Base-by-base conservation (phyloP, 2,888 invertebrate species). In the Parochlus steinenii region DNA sequence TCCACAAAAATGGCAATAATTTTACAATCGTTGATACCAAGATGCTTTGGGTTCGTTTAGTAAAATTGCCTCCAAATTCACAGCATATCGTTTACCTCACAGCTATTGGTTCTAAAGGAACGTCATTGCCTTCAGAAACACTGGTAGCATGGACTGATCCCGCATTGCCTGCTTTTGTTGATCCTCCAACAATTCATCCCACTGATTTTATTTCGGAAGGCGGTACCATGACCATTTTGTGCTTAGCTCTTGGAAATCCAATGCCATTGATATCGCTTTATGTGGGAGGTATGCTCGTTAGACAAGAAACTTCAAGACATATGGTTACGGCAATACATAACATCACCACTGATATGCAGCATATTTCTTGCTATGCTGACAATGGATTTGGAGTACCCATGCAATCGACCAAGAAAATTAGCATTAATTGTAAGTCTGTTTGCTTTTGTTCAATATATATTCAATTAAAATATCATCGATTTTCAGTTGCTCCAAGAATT, bases 301-400 rank as follows among this genome's bases (percentile, higher is more conserved):
- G 79, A 2, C 80, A 83, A 56, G 81, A 82, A 42, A 74, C 74
- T 22, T 80, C 82, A 0, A 64, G 83, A 1, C 83, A 85, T 55
- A 79, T 85, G 79, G 82, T 85, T 26, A 80, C 83, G 0, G 76
- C 79, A n/a, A 74, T 83, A 40, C 75, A 80, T 52, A 85, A 85
- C 53, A 77, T 86, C 8, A 80, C 81, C 0, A 65, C 77, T 3
- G 81, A 82, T 53, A 83, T 83, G 82, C 74, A 80, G 50, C 75
- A 80, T 53, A 77, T 86, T 41, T 79, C 82, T 1, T 86, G 86
- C 54, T 83, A 82, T 56, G 85, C 82, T 1, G 83, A 85, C 59
- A 86, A 86, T 49, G 85, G 83, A 2, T 82, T 80, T 49, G 85
- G 85, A 1, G 78, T 80, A 0, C 83, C 85, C 3, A 82, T 82